A percentile compares a stretch with the other conserved stretches of the same genome.
Evolutionary conservation across 1,140 invertebrate genomes (phyloP).

Genomic region (Conopomorpha cramerella): DNA sequence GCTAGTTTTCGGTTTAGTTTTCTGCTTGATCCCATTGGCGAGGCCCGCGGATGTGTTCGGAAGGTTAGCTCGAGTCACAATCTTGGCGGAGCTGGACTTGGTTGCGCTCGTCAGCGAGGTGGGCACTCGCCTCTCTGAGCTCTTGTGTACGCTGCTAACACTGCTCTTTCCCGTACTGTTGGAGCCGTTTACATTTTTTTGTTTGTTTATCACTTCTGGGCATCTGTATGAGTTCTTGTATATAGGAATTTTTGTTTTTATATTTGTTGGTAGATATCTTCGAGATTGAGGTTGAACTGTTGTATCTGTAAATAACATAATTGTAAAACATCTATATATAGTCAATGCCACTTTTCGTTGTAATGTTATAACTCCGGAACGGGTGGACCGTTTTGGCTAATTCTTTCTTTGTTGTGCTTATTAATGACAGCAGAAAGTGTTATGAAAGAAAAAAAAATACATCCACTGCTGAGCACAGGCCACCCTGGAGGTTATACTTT

Average conservation of each 20-base stretch:
- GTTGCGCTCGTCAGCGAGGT: conserved; percentile 38
- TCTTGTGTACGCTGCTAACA: neutral
- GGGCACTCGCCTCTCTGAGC: conserved; percentile 11
- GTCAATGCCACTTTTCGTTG: too few relatives aligned
- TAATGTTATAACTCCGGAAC: too few relatives aligned
- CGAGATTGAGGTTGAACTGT: too few relatives aligned
- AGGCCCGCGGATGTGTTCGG: neutral
- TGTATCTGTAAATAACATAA: too few relatives aligned
- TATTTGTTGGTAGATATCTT: too few relatives aligned
- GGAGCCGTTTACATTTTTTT: neutral
- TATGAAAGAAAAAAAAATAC: too few relatives aligned
- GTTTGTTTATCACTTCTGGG: neutral
- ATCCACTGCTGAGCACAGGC: too few relatives aligned
- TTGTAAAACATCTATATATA: too few relatives aligned
- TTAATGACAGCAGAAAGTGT: too few relatives aligned
- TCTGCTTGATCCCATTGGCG: conserved; percentile 2
- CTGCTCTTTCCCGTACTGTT: neutral
- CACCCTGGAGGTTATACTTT: too few relatives aligned
- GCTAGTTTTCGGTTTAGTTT: neutral
- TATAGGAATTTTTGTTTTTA: conserved; percentile 33
- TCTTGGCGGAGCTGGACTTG: conserved; percentile 42
- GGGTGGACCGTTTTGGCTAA: too few relatives aligned
- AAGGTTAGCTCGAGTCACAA: conserved; percentile 15
- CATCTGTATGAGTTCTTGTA: conserved; percentile 13
- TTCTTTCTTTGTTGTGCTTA: too few relatives aligned